phyloP scores from a whole-genome alignment of 2,888 invertebrate genomes.

The Eilema depressum region DNA sequence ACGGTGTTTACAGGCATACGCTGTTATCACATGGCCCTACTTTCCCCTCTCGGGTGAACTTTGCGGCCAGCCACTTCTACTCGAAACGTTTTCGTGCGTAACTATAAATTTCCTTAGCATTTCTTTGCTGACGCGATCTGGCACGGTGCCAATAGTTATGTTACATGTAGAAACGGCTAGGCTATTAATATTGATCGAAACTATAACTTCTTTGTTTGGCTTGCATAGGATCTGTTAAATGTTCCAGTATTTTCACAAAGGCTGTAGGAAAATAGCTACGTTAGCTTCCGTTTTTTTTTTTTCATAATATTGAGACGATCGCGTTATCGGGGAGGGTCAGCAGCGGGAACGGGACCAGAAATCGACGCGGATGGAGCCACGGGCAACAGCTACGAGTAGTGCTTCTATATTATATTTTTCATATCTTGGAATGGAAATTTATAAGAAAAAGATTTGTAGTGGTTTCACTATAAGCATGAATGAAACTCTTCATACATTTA shows the following conservation, averaged over 20 bases:
- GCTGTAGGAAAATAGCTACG: neutral
- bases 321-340: too few species aligned
- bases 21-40: constrained; percentile 37
- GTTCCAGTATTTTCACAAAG: constrained; percentile 12
- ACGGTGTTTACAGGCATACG: constrained; percentile 45
- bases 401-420: too few species aligned
- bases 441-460: too few species aligned
- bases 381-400: too few species aligned
- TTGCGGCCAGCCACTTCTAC: constrained; percentile 49
- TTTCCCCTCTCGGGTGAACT: constrained; percentile 46
- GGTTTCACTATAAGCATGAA: too few species aligned
- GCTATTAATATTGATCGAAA: constrained; percentile 57
- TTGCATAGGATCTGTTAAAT: constrained; percentile 26
- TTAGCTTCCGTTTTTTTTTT: neutral
- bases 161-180: constrained; percentile 40
- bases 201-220: constrained; percentile 42
- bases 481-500: too few species aligned
- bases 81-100: constrained; percentile 53
- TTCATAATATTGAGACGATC: too few species aligned
- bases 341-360: too few species aligned
- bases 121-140: constrained; percentile 61
- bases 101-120: constrained; percentile 59
- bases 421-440: too few species aligned
- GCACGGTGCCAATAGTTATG: constrained; percentile 56
- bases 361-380: too few species aligned